Percentiles rank a stretch among this genome's conserved stretches.
These are phyloP conservation scores for Drusus annulatus DNA, from an alignment of 1,140 invertebrate species.

Conservation along the genomic window DNA sequence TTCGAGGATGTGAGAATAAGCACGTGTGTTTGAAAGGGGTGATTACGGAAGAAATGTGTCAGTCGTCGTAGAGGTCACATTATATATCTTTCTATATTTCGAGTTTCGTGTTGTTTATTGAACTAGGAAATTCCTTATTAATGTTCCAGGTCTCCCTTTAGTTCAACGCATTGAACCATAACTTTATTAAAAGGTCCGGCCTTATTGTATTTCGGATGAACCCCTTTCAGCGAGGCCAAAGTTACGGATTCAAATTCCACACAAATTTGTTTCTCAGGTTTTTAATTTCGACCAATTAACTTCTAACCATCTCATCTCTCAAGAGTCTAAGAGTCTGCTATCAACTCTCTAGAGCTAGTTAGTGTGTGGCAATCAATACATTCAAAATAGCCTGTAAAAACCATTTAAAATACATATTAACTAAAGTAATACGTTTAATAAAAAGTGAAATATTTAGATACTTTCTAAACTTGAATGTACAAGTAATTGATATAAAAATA, in stretches of 20 bases:
- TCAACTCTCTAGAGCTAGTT: too few relatives aligned
- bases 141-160: neutral
- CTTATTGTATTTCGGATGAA: conserved; percentile 29
- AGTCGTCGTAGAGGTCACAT: neutral
- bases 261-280: conserved; percentile 8
- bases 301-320: neutral
- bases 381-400: too few relatives aligned
- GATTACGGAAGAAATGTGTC: too few relatives aligned
- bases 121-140: neutral
- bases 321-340: too few relatives aligned
- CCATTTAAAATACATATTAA: too few relatives aligned
- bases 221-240: conserved; percentile 3
- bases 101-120: neutral
- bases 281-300: neutral
- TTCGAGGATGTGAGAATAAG: too few relatives aligned
- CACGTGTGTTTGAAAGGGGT: too few relatives aligned
- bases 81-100: conserved; percentile 3
- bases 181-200: conserved; percentile 14
- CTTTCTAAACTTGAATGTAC: too few relatives aligned
- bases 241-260: neutral
- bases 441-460: too few relatives aligned
- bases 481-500: too few relatives aligned
- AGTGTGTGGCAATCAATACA: too few relatives aligned
- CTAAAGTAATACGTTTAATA: too few relatives aligned
- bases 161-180: conserved; percentile 13